Evolutionary conservation across 1,140 invertebrate genomes (phyloP), one percentile per base, ranked within the genome.

Genomic region (Megathymus violae): DNA sequence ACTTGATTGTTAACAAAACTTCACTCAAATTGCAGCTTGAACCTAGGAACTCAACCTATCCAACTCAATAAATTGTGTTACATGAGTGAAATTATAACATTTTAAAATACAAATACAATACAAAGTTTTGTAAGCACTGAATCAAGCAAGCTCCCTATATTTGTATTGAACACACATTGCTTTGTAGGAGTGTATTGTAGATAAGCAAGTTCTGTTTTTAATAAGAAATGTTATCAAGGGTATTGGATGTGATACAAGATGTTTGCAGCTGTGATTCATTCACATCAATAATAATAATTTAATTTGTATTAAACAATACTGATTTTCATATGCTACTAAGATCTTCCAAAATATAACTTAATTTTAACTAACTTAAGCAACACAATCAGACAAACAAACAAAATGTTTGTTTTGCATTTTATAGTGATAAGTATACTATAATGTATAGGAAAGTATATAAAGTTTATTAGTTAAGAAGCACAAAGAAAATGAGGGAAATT

Each of bases 171-270:
- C 61, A 69, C 51, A 70, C 61, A 76, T 64, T 36, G 19, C 36
- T 31, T 34, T 63, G 41, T 59, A 47, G 19, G 34, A 19, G 34
- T 51, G 43, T 52, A 66, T 50, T 56, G 27, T 14, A 65, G 67
- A 72, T 71, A 71, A 79, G 69, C 36, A 74, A 80, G 58, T 67
- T 64, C 47, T 83, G 76, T 85, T 83, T 82, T 83, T 80, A 80
- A 76, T 78, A 80, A 80, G 74, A 82, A 76, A 40, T 72, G 63
- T 83, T 87, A 87, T 87, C 80, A 80, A 67, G 69, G 54, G 74
- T 71, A 76, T 68, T 78, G 71, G 80, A 56, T 69, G 69, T 71
- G 76, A 82, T 78, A 65, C 59, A 78, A 80, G 79, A 85, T 80
- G 79, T 85, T 80, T 82, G 80, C 69, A 50, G 60, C 62, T 65